Evolutionary conservation across 92 coral and sea anemone species (phyloP).

Genomic region (Porites rus): DNA sequence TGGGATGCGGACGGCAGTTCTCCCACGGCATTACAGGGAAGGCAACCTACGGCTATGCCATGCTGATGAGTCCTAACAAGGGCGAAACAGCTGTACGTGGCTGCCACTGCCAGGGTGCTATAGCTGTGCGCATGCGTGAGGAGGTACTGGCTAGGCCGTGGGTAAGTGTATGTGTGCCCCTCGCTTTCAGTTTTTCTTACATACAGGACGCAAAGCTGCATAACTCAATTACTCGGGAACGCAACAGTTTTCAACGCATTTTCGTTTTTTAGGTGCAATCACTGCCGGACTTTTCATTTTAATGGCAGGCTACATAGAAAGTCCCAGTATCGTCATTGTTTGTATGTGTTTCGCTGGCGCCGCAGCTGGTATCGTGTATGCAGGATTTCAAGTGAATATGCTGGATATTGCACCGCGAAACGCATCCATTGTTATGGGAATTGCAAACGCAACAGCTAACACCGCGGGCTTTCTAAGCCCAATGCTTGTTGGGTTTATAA

Average conservation of each 20-base stretch:
- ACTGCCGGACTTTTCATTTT: conserved; percentile 78
- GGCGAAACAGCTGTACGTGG: too few relatives aligned
- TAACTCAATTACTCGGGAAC: background rate
- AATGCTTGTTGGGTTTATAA: conserved; percentile 88
- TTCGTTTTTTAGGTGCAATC: conserved; percentile 62
- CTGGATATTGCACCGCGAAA: conserved; percentile 90
- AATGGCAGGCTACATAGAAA: conserved; percentile 73
- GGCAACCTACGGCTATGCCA: too few relatives aligned
- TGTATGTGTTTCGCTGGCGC: conserved; percentile 78
- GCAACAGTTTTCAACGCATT: background rate
- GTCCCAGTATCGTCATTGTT: conserved; percentile 53
- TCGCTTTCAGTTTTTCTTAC: too few relatives aligned
- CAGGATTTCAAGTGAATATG: conserved; percentile 94
- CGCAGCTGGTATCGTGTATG: conserved; percentile 74
- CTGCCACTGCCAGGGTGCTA: too few relatives aligned
- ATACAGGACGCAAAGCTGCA: background rate
- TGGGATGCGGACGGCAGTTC: background rate
- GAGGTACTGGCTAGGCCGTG: too few relatives aligned
- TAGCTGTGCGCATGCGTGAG: too few relatives aligned
- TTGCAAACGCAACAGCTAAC: conserved; percentile 80
- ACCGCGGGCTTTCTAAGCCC: conserved; percentile 88
- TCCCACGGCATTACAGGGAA: background rate
- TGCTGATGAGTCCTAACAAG: too few relatives aligned
- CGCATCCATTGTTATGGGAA: conserved; percentile 88
- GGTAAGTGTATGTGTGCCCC: too few relatives aligned